These are phyloP conservation scores for Linnaemya vulpina DNA, from an alignment of 2,888 invertebrate genomes.

Conservation along the genomic window DNA sequence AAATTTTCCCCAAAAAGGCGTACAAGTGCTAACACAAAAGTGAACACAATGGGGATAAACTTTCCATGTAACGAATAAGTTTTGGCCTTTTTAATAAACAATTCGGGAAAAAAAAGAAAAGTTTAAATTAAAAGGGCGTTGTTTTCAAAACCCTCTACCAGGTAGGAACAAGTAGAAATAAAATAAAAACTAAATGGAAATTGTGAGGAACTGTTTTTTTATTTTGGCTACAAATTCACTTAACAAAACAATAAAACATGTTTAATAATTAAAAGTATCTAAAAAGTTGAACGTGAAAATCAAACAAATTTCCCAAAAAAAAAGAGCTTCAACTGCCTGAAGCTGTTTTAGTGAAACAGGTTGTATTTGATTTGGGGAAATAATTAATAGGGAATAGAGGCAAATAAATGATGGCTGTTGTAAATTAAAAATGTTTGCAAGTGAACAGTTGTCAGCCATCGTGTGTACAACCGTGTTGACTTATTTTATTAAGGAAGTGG, in stretches of 20 bases:
- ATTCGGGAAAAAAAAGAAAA: conserved; percentile 43
- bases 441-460: not conserved
- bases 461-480: not conserved
- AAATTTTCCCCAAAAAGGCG: conserved; percentile 34
- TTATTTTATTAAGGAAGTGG: conserved; percentile 39
- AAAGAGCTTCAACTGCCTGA: conserved; percentile 5
- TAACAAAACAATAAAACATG: conserved; percentile 49
- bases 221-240: conserved; percentile 47
- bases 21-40: conserved; percentile 58
- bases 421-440: not conserved
- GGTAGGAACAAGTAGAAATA: not conserved
- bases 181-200: not conserved
- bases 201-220: conserved; percentile 42
- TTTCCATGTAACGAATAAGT: conserved; percentile 63
- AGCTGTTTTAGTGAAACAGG: not conserved
- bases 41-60: conserved; percentile 50
- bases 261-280: conserved; percentile 55
- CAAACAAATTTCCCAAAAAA: conserved; percentile 30
- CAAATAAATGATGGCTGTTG: not conserved
- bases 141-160: conserved; percentile 40
- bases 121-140: conserved; percentile 63
- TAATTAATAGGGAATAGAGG: conserved; percentile 7
- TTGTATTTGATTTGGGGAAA: not conserved
- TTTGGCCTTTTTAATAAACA: conserved; percentile 52
- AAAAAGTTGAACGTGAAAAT: conserved; percentile 26